Evolutionary conservation across 2,888 invertebrate species (phyloP).

Genomic region (Allolobophora icterica): DNA sequence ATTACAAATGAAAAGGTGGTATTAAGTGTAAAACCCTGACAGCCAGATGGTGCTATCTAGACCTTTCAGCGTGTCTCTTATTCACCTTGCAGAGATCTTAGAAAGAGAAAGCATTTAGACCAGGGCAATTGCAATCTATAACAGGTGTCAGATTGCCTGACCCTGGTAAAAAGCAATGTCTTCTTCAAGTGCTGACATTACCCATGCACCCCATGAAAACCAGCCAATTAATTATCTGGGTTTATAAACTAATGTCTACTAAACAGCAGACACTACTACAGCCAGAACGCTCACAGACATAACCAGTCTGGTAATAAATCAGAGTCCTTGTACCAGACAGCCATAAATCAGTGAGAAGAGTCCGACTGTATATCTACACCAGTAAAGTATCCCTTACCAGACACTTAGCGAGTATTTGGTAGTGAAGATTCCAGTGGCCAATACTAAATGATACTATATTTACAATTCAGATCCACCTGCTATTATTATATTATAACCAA

Average conservation of each 20-base stretch:
- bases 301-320: neutral
- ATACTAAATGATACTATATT: no score
- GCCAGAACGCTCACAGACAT: neutral
- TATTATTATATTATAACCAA: no score
- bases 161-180: neutral
- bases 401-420: neutral
- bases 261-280: neutral
- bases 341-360: neutral
- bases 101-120: neutral
- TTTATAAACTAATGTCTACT: neutral
- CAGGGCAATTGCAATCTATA: neutral
- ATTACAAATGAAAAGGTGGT: neutral
- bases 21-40: slow-evolving; percentile 10
- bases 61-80: neutral
- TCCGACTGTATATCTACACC: neutral
- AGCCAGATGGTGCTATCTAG: neutral
- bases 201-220: neutral
- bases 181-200: no score
- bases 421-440: neutral
- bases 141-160: neutral
- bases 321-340: neutral
- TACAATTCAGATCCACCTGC: no score
- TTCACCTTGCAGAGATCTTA: slow-evolving; percentile 17
- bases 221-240: neutral
- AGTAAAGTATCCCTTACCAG: neutral